These are phyloP conservation scores for Teinopalpus imperialis DNA, from an alignment of 2,888 invertebrate genomes.

Conservation along the genomic window DNA sequence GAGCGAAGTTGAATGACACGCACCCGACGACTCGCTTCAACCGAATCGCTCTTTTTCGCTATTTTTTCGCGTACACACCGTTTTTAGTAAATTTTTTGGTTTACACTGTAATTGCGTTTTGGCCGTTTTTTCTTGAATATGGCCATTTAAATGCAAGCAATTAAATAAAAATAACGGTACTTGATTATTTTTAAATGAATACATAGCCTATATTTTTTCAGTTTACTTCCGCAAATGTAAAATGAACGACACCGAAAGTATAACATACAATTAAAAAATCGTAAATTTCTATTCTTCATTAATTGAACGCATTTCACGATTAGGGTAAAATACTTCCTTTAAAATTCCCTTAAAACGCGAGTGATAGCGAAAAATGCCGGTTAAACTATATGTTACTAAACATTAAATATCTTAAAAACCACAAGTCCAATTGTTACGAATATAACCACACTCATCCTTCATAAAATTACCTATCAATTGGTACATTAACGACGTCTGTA, in stretches of 20 bases:
- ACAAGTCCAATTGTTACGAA: slow-evolving; percentile 9
- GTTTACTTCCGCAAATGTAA: too few species aligned
- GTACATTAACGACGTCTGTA: slow-evolving; percentile 5
- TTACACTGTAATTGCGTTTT: neutral
- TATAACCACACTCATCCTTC: slow-evolving; percentile 3
- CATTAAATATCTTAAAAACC: slow-evolving; percentile 16
- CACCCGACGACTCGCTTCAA: slow-evolving; percentile 23
- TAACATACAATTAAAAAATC: too few species aligned
- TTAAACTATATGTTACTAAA: neutral
- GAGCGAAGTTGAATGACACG: slow-evolving; percentile 48
- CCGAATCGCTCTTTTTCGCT: slow-evolving; percentile 26
- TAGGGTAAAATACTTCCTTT: neutral
- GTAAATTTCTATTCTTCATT: slow-evolving; percentile 15
- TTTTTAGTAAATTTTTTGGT: slow-evolving; percentile 22
- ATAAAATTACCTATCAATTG: slow-evolving; percentile 22
- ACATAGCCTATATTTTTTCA: too few species aligned
- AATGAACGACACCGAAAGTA: too few species aligned
- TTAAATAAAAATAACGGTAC: neutral
- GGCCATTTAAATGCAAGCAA: slow-evolving; percentile 2
- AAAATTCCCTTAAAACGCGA: too few species aligned
- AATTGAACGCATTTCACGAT: neutral
- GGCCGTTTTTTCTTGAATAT: neutral
- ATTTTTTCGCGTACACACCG: slow-evolving; percentile 31
- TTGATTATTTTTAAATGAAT: neutral
- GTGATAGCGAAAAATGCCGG: too few species aligned